A percentile compares a stretch with the other conserved stretches of the same genome.
These are phyloP conservation scores for Heliothis peltigera DNA, from an alignment of 2,888 invertebrate species.

Conservation along the genomic window DNA sequence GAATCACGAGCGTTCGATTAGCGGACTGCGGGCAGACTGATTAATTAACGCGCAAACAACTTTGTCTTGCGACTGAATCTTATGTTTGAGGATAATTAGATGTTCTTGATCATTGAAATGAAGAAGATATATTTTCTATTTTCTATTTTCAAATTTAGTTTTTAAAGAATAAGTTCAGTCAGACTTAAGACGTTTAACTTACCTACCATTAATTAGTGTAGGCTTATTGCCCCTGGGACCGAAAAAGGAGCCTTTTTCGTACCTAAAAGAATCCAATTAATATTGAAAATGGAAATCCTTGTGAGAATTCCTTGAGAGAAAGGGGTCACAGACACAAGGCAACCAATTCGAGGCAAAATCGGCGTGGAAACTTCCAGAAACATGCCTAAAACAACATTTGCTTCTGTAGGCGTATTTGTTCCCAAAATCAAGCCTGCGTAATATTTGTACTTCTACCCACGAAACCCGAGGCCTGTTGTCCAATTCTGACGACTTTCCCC, in stretches of 20 bases:
- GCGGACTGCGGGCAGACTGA: constrained; percentile 15
- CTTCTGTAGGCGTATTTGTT: constrained; percentile 5
- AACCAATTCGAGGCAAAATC: constrained; percentile 25
- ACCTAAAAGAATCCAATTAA: neutral
- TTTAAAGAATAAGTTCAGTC: too few relatives aligned
- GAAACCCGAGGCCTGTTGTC: constrained; percentile 60
- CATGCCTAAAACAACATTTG: constrained; percentile 15
- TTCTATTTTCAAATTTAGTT: too few relatives aligned
- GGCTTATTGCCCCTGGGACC: too few relatives aligned
- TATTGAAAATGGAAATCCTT: neutral
- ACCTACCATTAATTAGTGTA: too few relatives aligned
- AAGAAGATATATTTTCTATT: too few relatives aligned
- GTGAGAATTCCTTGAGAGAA: neutral
- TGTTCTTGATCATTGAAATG: too few relatives aligned
- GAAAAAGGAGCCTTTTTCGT: too few relatives aligned
- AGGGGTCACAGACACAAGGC: neutral
- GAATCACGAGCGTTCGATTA: constrained; percentile 22
- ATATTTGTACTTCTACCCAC: constrained; percentile 61
- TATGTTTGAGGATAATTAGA: constrained; percentile 32
- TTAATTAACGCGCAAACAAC: constrained; percentile 30
- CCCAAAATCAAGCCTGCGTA: constrained; percentile 19
- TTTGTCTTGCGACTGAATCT: constrained; percentile 41
- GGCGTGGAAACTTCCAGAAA: neutral
- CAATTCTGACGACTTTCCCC: constrained; percentile 64
- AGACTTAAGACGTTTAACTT: too few relatives aligned